phyloP scores from a whole-genome alignment of 2,888 invertebrate genomes.

The Hydropsyche betteni region DNA sequence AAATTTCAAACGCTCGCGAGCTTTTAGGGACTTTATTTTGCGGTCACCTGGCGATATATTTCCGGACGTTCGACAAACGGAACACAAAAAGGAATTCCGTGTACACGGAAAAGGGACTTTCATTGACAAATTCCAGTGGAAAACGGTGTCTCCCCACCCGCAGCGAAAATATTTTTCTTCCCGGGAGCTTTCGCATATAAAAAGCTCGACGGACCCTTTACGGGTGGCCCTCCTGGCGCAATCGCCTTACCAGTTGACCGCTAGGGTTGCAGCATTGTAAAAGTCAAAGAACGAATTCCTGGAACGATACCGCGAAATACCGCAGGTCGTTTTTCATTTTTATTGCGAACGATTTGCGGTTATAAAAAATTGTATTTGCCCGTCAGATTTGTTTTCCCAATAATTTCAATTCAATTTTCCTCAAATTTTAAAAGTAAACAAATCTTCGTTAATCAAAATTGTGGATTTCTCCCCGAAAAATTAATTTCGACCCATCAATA shows the following conservation, averaged over 20 bases:
- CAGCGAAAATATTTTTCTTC: slow-evolving; percentile 42
- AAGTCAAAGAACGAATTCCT: slow-evolving; percentile 14
- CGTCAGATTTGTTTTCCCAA: too few species aligned
- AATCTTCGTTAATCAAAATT: too few species aligned
- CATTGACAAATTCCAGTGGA: slow-evolving; percentile 46
- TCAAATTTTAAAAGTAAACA: too few species aligned
- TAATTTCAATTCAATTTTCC: too few species aligned
- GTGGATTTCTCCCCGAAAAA: too few species aligned
- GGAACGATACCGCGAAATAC: background rate
- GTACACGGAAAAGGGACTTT: slow-evolving; percentile 31
- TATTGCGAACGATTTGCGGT: too few species aligned
- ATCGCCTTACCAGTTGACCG: slow-evolving; percentile 40
- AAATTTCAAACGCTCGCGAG: too few species aligned
- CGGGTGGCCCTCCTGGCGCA: background rate
- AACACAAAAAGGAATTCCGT: slow-evolving; percentile 43
- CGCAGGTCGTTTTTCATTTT: background rate
- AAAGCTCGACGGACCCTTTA: slow-evolving; percentile 7
- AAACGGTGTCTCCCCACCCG: slow-evolving; percentile 42
- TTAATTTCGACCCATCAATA: too few species aligned
- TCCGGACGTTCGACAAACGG: slow-evolving; percentile 19
- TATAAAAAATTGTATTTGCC: too few species aligned
- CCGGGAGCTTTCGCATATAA: slow-evolving; percentile 32
- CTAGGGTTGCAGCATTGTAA: slow-evolving; percentile 25
- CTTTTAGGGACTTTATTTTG: slow-evolving; percentile 15
- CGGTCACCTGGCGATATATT: slow-evolving; percentile 18